Conservation (phyloP, 2,113 vertebrate species). For the Macquaria australasica region DNA sequence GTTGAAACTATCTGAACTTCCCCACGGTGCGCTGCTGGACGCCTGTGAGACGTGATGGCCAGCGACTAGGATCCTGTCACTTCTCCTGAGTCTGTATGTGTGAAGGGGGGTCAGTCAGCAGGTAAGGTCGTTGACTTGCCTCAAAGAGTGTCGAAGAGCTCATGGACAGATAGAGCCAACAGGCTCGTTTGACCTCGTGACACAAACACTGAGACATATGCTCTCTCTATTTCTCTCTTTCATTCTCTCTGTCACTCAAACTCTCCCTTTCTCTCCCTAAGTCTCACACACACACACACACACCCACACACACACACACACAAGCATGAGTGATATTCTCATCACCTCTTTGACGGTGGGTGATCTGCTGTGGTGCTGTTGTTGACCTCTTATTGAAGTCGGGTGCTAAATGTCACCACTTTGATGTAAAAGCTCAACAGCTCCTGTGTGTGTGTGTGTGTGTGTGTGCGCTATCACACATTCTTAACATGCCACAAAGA, state of each 20-base stretch:
- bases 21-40: background rate
- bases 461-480: constrained; percentile 36
- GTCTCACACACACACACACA: background rate
- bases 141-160: constrained; percentile 17
- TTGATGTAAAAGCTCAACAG: constrained; percentile 78
- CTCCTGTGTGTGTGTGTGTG: constrained; percentile 34
- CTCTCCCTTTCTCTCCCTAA: background rate
- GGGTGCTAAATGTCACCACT: constrained; percentile 76
- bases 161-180: constrained; percentile 28
- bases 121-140: constrained; percentile 37
- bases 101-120: constrained; percentile 22
- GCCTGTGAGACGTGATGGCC: background rate
- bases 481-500: constrained; percentile 62
- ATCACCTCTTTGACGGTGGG: constrained; percentile 61
- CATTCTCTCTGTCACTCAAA: constrained; percentile 8
- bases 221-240: constrained; percentile 21
- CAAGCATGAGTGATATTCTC: constrained; percentile 52
- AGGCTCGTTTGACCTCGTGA: constrained; percentile 48
- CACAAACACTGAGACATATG: constrained; percentile 52
- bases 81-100: background rate
- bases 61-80: background rate
- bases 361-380: constrained; percentile 64
- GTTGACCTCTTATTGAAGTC: constrained; percentile 74
- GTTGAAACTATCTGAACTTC: no score
- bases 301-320: background rate